phyloP scores from a whole-genome alignment of 2,888 invertebrate genomes.

The Baccha elongata region DNA sequence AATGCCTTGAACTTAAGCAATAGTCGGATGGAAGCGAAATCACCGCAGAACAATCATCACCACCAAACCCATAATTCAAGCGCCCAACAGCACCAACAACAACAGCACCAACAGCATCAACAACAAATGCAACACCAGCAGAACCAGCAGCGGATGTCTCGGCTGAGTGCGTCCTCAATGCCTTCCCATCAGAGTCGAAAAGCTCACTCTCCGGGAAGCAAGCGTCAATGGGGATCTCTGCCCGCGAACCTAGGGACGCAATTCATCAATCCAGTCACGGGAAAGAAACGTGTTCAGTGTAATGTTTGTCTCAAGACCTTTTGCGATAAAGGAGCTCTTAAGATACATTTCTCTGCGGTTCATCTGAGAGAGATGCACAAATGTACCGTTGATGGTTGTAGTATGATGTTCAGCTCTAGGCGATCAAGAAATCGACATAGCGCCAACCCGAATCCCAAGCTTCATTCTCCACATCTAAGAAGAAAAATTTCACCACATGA shows the following conservation, averaged over 20 bases:
- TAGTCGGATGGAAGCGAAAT: constrained; percentile 78
- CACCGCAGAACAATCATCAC: constrained; percentile 61
- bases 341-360: constrained; percentile 99
- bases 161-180: constrained; percentile 64
- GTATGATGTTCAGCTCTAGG: constrained; percentile 99
- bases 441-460: constrained; percentile 98
- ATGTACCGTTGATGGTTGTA: constrained; percentile 99
- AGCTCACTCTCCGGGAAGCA: constrained; percentile 84
- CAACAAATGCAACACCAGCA: constrained; percentile 72
- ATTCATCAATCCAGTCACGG: constrained; percentile 95
- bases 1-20: constrained; percentile 87
- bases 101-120: constrained; percentile 75
- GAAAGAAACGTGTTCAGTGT: constrained; percentile 98
- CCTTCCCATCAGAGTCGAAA: constrained; percentile 74
- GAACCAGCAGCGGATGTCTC: constrained; percentile 76
- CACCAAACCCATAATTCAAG: constrained; percentile 68
- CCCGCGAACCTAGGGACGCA: constrained; percentile 93
- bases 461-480: constrained; percentile 96
- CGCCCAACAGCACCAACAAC: constrained; percentile 75
- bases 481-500: constrained; percentile 97
- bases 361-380: constrained; percentile 99
- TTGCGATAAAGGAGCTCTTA: constrained; percentile 99
- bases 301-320: constrained; percentile 99
- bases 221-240: constrained; percentile 91
- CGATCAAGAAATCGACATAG: constrained; percentile 97